These are phyloP conservation scores for Oryzias melastigma DNA, from an alignment of 2,113 vertebrate species.

Conservation along the genomic window DNA sequence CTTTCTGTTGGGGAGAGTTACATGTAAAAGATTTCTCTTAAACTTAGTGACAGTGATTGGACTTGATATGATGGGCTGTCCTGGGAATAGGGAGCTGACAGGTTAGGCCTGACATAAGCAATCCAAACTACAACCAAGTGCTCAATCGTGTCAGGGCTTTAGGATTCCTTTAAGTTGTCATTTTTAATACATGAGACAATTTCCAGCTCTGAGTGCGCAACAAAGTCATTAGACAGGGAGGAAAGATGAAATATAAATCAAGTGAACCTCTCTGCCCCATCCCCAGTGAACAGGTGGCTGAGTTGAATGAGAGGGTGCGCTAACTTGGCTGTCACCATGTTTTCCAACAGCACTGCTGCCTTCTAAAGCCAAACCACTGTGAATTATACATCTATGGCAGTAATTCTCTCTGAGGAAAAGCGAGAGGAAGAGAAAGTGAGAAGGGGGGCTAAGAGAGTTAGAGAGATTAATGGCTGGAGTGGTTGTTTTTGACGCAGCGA, in stretches of 20 bases:
- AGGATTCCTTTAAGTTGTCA: slow-evolving; percentile 72
- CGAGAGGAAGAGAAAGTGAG: slow-evolving; percentile 41
- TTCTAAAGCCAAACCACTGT: slow-evolving; percentile 77
- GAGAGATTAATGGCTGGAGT: slow-evolving; percentile 77
- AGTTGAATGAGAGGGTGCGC: slow-evolving; percentile 74
- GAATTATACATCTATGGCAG: slow-evolving; percentile 83
- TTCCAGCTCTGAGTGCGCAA: slow-evolving; percentile 54
- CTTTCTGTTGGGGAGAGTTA: background rate
- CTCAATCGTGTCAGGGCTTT: slow-evolving; percentile 62
- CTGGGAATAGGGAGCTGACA: slow-evolving; percentile 57
- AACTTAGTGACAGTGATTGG: slow-evolving; percentile 58
- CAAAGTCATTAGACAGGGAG: slow-evolving; percentile 69
- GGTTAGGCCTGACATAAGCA: slow-evolving; percentile 67
- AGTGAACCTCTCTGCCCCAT: slow-evolving; percentile 64
- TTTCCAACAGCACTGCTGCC: slow-evolving; percentile 77
- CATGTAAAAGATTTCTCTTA: slow-evolving; percentile 37
- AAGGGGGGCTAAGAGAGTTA: slow-evolving; percentile 62
- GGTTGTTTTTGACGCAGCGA: slow-evolving; percentile 76
- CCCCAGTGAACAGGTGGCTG: slow-evolving; percentile 79
- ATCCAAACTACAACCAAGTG: slow-evolving; percentile 58
- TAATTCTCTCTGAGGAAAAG: slow-evolving; percentile 76
- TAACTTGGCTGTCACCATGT: slow-evolving; percentile 79
- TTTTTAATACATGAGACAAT: slow-evolving; percentile 73
- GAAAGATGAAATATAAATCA: slow-evolving; percentile 81
- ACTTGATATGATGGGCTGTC: slow-evolving; percentile 44